phyloP scores from a whole-genome alignment of 2,797 vertebrate species.

The Lerista edwardsae region DNA sequence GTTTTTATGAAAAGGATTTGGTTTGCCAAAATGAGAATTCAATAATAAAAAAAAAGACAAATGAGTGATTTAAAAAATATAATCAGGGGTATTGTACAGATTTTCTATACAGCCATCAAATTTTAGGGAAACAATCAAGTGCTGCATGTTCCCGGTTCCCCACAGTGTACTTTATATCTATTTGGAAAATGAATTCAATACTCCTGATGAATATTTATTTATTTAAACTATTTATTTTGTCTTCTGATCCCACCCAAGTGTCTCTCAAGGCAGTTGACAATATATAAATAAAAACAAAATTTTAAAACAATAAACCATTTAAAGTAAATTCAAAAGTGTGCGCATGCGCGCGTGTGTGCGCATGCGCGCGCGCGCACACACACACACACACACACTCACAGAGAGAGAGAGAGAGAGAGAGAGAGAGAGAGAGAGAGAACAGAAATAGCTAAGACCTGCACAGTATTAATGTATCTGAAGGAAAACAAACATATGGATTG shows the following conservation, averaged over 20 bases:
- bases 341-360: too few species aligned
- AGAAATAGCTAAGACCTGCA: background rate
- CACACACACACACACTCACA: too few species aligned
- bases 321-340: too few species aligned
- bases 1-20: slow-evolving; percentile 1
- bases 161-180: background rate
- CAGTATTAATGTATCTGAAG: too few species aligned
- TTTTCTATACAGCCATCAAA: background rate
- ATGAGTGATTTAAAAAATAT: background rate
- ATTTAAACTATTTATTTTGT: too few species aligned
- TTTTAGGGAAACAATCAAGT: background rate
- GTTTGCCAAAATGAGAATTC: background rate
- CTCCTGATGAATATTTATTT: background rate
- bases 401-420: too few species aligned
- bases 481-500: too few species aligned
- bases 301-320: too few species aligned
- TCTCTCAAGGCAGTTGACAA: too few species aligned
- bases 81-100: background rate
- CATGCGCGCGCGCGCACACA: too few species aligned
- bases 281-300: too few species aligned
- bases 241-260: too few species aligned
- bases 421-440: background rate
- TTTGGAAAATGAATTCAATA: slow-evolving; percentile 7
- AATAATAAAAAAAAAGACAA: background rate
- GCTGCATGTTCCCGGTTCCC: background rate